Evolutionary conservation across 2,113 vertebrate genomes (phyloP).

Genomic region (Erpornis zantholeuca): DNA sequence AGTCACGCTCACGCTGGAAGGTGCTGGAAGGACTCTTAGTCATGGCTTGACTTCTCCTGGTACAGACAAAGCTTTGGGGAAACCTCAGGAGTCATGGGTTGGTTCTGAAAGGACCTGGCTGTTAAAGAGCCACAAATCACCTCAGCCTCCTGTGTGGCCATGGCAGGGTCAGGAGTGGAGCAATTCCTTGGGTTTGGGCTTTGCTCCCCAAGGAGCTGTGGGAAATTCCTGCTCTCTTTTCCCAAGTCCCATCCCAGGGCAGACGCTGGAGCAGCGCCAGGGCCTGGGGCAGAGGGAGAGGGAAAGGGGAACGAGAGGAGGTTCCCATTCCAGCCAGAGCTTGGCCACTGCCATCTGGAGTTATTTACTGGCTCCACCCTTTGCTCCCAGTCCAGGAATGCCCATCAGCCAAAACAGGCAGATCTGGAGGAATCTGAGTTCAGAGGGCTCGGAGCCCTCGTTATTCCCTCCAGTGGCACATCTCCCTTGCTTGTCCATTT

Average conservation of each 20-base stretch:
- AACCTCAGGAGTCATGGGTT: background rate
- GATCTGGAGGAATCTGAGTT: background rate
- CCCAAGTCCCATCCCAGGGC: rapidly evolving
- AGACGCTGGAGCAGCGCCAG: background rate
- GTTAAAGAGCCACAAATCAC: background rate
- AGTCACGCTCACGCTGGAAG: background rate
- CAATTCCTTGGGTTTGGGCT: too few species aligned
- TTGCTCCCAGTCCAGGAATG: background rate
- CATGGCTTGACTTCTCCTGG: background rate
- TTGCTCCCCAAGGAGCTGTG: background rate
- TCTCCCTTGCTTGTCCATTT: background rate
- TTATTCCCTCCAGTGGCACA: background rate
- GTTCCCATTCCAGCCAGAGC: background rate
- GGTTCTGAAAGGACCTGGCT: background rate
- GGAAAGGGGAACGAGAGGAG: rapidly evolving
- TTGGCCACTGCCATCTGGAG: too few species aligned
- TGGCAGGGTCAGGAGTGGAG: background rate
- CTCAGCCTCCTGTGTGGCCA: background rate
- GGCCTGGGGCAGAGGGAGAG: background rate
- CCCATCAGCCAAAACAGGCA: background rate
- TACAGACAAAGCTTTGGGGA: too few species aligned
- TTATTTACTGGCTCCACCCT: background rate
- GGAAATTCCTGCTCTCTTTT: background rate
- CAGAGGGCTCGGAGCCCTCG: background rate
- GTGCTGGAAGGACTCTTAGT: background rate